Conservation (phyloP, 2,888 invertebrate species). For the Eupithecia pulchellata region DNA sequence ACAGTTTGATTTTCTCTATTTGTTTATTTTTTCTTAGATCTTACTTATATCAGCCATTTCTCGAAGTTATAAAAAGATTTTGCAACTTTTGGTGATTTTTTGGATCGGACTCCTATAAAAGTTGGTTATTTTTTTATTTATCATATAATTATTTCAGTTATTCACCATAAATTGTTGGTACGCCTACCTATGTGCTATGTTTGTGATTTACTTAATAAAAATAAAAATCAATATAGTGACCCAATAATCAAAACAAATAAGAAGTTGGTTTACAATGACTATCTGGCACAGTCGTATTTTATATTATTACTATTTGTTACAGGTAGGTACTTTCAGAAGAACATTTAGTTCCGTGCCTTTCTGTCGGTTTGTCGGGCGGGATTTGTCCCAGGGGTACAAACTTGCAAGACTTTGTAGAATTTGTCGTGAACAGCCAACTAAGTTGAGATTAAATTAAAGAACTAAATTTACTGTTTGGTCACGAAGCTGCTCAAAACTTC, state of each 20-base stretch:
- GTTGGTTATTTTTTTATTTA: not conserved
- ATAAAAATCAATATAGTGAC: no score
- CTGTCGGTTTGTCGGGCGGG: not conserved
- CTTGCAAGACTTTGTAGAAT: slow-evolving; percentile 13
- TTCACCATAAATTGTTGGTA: no score
- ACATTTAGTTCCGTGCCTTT: not conserved
- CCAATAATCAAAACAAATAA: no score
- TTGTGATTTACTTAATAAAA: no score
- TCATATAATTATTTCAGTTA: no score
- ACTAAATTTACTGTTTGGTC: not conserved
- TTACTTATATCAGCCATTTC: not conserved
- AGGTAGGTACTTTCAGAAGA: slow-evolving; percentile 1
- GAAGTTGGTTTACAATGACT: no score
- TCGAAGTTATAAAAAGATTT: not conserved
- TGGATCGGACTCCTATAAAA: not conserved
- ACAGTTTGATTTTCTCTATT: not conserved
- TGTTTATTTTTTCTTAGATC: not conserved
- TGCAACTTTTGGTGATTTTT: not conserved
- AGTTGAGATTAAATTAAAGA: slow-evolving; percentile 19
- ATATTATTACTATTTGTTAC: no score
- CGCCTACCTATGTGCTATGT: no score
- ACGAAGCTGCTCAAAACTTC: not conserved
- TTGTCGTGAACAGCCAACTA: slow-evolving; percentile 15
- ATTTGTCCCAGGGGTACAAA: slow-evolving; percentile 11
- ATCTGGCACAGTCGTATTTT: no score